A percentile compares a stretch with the other conserved stretches of the same genome.
phyloP scores from a whole-genome alignment of 2,113 vertebrate species.

The Bagarius yarrelli region DNA sequence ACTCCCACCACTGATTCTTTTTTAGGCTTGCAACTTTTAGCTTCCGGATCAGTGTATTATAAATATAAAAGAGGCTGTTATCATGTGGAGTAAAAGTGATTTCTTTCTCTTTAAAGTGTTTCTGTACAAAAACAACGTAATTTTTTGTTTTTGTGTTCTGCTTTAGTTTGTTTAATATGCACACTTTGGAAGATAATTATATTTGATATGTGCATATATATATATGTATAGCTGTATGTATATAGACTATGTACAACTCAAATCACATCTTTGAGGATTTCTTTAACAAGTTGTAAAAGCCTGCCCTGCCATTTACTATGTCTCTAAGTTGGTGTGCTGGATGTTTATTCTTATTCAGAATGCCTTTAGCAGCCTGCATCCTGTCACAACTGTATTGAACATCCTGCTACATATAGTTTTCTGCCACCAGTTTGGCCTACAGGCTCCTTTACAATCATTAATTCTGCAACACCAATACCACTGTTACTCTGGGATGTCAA shows the following conservation, averaged over 20 bases:
- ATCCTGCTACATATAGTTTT: not conserved
- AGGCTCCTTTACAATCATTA: conserved; percentile 24
- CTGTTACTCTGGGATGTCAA: not conserved
- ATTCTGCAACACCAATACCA: conserved; percentile 25
- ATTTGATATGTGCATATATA: not conserved
- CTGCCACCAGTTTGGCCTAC: conserved; percentile 33
- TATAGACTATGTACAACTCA: not conserved
- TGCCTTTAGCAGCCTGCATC: not conserved
- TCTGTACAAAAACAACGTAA: too few species aligned
- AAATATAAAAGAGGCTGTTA: conserved; percentile 22
- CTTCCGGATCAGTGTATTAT: conserved; percentile 25
- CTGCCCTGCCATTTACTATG: conserved; percentile 10
- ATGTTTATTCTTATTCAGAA: conserved; percentile 21
- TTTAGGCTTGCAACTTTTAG: conserved; percentile 6
- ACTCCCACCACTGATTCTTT: conserved; percentile 6
- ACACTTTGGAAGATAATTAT: too few species aligned
- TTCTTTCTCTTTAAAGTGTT: not conserved
- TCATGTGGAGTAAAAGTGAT: not conserved
- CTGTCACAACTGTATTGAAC: conserved; percentile 31
- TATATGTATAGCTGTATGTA: not conserved
- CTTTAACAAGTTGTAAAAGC: not conserved
- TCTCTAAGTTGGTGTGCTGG: conserved; percentile 2
- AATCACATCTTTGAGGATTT: not conserved
- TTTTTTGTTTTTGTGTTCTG: not conserved
- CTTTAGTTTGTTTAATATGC: not conserved